Evolutionary conservation across 2,113 vertebrate species (phyloP).

Genomic region (Tyto alba): DNA sequence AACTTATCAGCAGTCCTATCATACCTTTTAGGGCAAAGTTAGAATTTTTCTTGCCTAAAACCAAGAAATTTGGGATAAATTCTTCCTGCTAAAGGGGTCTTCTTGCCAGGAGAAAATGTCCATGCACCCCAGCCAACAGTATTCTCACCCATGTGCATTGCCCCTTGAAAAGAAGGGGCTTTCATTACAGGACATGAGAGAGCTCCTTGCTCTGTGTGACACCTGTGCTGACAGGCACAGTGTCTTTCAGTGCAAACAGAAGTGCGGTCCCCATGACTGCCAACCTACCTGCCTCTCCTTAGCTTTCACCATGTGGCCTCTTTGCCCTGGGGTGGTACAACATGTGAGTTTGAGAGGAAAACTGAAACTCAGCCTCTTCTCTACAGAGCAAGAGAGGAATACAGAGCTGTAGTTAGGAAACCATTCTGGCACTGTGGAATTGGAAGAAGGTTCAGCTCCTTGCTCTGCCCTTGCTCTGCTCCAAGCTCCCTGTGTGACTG

Average conservation of each 20-base stretch:
- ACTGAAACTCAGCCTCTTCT: background rate
- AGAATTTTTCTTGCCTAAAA: background rate
- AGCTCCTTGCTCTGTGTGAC: background rate
- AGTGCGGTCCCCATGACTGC: background rate
- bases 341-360: background rate
- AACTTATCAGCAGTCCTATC: background rate
- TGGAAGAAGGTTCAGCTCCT: background rate
- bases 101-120: background rate
- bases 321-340: background rate
- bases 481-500: background rate
- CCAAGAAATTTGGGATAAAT: background rate
- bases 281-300: background rate
- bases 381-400: background rate
- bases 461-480: background rate
- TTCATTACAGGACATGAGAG: background rate
- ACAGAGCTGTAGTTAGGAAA: background rate
- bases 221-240: background rate
- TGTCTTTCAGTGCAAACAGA: background rate
- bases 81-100: background rate
- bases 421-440: background rate
- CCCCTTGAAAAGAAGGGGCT: background rate
- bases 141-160: background rate
- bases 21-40: background rate
- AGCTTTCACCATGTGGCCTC: background rate
- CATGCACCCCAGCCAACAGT: background rate